These are phyloP conservation scores for Temnothorax unifasciatus DNA, from an alignment of 2,888 invertebrate genomes.

Conservation along the genomic window DNA sequence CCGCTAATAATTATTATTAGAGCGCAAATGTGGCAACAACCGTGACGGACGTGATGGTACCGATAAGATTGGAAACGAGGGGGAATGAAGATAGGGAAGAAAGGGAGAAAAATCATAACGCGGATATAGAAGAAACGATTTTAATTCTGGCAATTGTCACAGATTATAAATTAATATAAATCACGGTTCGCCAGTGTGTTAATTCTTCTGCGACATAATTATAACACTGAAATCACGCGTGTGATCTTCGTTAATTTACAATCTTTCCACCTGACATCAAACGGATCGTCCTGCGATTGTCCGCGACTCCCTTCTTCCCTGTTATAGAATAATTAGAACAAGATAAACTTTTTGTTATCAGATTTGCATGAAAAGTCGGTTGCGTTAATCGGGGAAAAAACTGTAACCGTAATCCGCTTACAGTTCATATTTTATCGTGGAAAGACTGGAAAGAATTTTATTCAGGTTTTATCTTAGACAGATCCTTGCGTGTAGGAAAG, in stretches of 20 bases:
- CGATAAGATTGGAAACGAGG: constrained; percentile 12
- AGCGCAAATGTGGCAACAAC: constrained; percentile 40
- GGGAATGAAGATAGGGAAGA: background rate
- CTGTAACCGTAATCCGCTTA: background rate
- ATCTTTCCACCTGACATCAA: background rate
- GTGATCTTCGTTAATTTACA: constrained; percentile 8
- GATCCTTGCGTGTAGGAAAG: background rate
- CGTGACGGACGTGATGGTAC: constrained; percentile 25
- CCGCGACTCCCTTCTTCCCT: background rate
- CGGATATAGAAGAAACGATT: background rate
- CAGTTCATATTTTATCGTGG: background rate
- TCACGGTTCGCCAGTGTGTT: background rate
- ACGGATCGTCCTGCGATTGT: background rate
- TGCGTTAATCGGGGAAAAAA: background rate
- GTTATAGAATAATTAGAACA: background rate
- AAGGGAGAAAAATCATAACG: no score
- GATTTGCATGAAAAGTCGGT: constrained; percentile 18
- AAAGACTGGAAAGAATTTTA: background rate
- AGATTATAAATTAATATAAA: constrained; percentile 13
- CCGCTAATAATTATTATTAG: constrained; percentile 46
- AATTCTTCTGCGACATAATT: constrained; percentile 11
- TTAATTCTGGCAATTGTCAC: background rate
- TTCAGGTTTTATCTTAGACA: background rate
- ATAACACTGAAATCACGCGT: background rate
- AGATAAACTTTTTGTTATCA: constrained; percentile 14